A percentile compares a stretch with the other conserved stretches of the same genome.
These are phyloP conservation scores for Dermatemys mawii DNA, from an alignment of 2,113 vertebrate species.

Conservation along the genomic window DNA sequence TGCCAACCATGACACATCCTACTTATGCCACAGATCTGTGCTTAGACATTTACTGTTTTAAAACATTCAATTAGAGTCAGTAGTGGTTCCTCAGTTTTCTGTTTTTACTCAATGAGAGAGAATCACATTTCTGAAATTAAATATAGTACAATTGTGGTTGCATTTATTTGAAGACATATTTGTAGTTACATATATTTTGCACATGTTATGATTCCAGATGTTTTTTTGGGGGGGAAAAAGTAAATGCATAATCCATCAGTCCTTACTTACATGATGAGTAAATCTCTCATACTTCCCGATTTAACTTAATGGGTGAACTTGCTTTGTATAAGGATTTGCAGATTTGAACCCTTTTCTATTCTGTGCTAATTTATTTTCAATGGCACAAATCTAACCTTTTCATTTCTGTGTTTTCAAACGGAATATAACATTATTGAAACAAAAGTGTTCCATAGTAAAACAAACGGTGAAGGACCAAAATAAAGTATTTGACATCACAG, in stretches of 20 bases:
- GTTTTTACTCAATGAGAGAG: slow-evolving; percentile 43
- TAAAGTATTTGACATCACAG: not conserved
- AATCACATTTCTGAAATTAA: slow-evolving; percentile 69
- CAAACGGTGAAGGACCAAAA: not conserved
- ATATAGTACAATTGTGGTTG: slow-evolving; percentile 39
- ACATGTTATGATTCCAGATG: not conserved
- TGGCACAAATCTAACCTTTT: not conserved
- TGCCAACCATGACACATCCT: slow-evolving; percentile 59
- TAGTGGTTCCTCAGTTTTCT: slow-evolving; percentile 50
- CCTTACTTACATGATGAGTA: slow-evolving; percentile 17
- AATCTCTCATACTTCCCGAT: slow-evolving; percentile 22
- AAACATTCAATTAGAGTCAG: slow-evolving; percentile 61
- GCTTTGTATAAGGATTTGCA: not conserved
- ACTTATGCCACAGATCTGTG: slow-evolving; percentile 61
- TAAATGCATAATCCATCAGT: not conserved
- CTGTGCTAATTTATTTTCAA: not conserved
- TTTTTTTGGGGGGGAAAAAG: slow-evolving; percentile 33
- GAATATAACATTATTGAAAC: not conserved
- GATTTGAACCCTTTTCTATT: not conserved
- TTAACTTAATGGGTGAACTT: not conserved
- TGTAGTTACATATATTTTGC: slow-evolving; percentile 37
- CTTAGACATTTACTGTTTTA: slow-evolving; percentile 43
- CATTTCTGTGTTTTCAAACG: not conserved
- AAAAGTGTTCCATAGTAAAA: not conserved
- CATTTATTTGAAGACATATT: slow-evolving; percentile 44